Evolutionary conservation across 2,113 vertebrate species (phyloP), one percentile per base, ranked within the genome.

Genomic region (Ptychochromis oligacanthus): DNA sequence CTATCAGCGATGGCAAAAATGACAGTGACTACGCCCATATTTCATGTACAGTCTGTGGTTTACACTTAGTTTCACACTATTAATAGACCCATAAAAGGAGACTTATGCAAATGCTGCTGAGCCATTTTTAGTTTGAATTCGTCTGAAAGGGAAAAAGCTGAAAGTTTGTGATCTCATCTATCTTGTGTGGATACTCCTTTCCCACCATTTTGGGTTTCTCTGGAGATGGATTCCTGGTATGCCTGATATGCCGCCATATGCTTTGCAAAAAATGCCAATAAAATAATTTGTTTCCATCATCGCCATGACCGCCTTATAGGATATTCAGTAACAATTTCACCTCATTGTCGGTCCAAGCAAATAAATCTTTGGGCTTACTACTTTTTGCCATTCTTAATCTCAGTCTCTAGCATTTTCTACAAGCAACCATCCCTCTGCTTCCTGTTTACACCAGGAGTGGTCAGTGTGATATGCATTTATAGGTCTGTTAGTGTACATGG

Each of bases 11-110:
- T 72, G 26, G 46, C 52, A 52, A 72, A 72, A 52, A 15, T n/a
- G 9, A 55, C 9, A 2, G 20, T 11, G 20, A 3, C 46, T 31
- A 72, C 26, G 18, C 54, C 26, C 46, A 54, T 72, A 0, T 0
- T 72, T 31, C 46, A n/a, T 54, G 20, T 54, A 54, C 26, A 72
- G 26, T n/a, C 26, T 34, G 28, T 72, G 46, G 46, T 72, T 72
- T 28, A 54, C 26, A 14, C 6, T 11, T n/a, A 72, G 26, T 72
- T 6, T 34, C 13, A 72, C 26, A 72, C 46, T 54, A 5, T 36
- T 36, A 36, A n/a, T 7, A 15, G 5, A 49, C 15, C 6, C 5
- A 18, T 5, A 31, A 26, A 70, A 52, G 15, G 49, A 70, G 65
- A 70, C 0, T 31, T 70, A 49, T 49, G 17, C 18, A 54, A 52